These are phyloP conservation scores for Cercopithecus diana DNA, from an alignment of 2,797 vertebrate species.

Conservation along the genomic window DNA sequence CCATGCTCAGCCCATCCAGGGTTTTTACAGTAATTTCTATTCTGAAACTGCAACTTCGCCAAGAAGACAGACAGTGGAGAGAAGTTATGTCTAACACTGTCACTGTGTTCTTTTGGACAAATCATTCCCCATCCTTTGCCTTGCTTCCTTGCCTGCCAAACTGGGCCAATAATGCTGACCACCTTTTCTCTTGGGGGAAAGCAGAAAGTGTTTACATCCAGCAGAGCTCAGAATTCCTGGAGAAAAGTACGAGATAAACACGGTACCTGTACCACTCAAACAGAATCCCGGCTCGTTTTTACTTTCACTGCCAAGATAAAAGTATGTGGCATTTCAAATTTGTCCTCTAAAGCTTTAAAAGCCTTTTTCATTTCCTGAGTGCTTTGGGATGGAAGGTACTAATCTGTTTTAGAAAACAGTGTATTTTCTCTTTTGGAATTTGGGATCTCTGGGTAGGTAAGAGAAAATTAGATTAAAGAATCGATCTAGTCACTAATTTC, in stretches of 20 bases:
- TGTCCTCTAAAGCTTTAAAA: constrained; percentile 1
- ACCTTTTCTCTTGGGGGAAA: neutral
- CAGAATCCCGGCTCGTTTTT: neutral
- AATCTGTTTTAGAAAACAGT: constrained; percentile 38
- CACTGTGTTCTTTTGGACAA: neutral
- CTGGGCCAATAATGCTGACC: neutral
- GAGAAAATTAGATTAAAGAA: constrained; percentile 33
- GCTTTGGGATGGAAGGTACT: neutral
- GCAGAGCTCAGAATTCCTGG: neutral
- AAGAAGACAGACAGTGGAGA: neutral
- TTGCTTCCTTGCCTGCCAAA: constrained; percentile 1
- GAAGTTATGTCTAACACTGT: neutral
- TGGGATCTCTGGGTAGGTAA: neutral
- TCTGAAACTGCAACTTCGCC: neutral
- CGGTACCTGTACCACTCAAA: neutral
- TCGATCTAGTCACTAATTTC: constrained; percentile 13
- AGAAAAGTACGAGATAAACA: neutral
- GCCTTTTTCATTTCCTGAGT: neutral
- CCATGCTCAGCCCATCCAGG: neutral
- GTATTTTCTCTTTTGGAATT: constrained; percentile 25
- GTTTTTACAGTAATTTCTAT: neutral
- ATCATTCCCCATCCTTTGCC: neutral
- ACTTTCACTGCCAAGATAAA: neutral
- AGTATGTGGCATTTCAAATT: constrained; percentile 7
- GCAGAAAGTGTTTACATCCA: neutral